Conservation (phyloP, 2,797 vertebrate genomes). For the Siniperca undulata region DNA sequence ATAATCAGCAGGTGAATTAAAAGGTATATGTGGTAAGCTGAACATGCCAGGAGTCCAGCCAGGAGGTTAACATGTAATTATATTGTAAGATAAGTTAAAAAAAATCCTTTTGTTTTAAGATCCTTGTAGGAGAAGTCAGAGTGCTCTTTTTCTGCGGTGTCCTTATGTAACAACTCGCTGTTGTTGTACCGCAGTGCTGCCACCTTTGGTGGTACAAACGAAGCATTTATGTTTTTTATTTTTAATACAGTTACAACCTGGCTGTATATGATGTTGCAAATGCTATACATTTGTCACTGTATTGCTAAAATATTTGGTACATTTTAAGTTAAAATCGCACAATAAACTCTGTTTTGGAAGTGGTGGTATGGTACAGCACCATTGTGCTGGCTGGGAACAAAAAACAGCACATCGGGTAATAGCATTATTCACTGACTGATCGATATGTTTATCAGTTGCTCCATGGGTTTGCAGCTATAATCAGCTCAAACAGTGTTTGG, state of each 20-base stretch:
- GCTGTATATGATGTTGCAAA: not conserved
- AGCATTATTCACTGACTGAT: not conserved
- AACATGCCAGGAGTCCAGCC: not conserved
- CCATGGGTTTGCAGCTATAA: not conserved
- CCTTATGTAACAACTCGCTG: not conserved
- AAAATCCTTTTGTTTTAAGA: not conserved
- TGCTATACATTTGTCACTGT: not conserved
- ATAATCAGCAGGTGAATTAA: not conserved
- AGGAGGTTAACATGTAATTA: not conserved
- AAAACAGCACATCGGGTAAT: too few species aligned
- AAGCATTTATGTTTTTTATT: not conserved
- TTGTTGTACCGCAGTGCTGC: slow-evolving; percentile 4
- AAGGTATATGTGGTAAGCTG: not conserved
- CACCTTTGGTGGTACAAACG: not conserved
- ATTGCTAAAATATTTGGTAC: not conserved
- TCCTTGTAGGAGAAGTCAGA: not conserved
- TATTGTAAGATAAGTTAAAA: too few species aligned
- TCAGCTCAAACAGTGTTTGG: not conserved
- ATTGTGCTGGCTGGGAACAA: not conserved
- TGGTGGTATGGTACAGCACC: not conserved
- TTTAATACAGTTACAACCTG: not conserved
- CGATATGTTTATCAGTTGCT: not conserved
- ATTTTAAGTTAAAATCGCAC: not conserved
- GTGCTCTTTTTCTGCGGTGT: not conserved
- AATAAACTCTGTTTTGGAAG: not conserved